Percentiles rank a stretch among this genome's conserved stretches.
phyloP scores from a whole-genome alignment of 2,888 invertebrate species.

The Aleiodes alternator region DNA sequence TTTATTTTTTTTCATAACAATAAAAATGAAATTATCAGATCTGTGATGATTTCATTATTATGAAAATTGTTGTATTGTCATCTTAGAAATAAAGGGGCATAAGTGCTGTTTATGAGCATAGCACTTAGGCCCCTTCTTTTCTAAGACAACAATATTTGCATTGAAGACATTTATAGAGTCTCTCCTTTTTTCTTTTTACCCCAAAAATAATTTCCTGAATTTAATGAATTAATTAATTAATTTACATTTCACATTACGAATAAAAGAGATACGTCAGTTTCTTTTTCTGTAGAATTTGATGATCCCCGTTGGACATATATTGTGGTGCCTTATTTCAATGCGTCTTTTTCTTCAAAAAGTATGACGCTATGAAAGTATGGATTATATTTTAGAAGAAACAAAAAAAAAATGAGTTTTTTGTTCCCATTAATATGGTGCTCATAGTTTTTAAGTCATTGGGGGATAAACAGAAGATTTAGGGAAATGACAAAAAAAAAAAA shows the following conservation, averaged over 20 bases:
- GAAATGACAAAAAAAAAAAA: not conserved
- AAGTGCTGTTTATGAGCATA: too few relatives aligned
- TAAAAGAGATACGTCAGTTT: too few relatives aligned
- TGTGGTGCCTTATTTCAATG: slow-evolving; percentile 73
- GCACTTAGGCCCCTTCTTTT: too few relatives aligned
- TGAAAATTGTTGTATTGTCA: too few relatives aligned
- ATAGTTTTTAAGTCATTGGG: slow-evolving; percentile 23
- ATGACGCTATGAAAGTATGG: slow-evolving; percentile 68
- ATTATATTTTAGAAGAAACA: slow-evolving; percentile 58
- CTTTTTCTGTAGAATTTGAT: slow-evolving; percentile 44
- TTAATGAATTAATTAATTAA: slow-evolving; percentile 27
- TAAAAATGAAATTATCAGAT: too few relatives aligned
- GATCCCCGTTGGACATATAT: slow-evolving; percentile 61
- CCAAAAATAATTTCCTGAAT: slow-evolving; percentile 8
- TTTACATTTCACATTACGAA: too few relatives aligned
- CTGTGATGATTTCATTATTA: too few relatives aligned
- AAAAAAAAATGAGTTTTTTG: slow-evolving; percentile 48
- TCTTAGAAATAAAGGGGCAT: too few relatives aligned
- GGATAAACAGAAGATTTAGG: not conserved
- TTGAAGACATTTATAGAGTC: not conserved
- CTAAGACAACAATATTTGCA: not conserved
- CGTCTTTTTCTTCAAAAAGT: slow-evolving; percentile 51
- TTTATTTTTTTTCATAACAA: too few relatives aligned
- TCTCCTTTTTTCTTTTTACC: not conserved
- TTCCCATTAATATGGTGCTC: slow-evolving; percentile 44